Evolutionary conservation across 2,113 vertebrate species (phyloP).

Genomic region (Hippocampus mohnikei): DNA sequence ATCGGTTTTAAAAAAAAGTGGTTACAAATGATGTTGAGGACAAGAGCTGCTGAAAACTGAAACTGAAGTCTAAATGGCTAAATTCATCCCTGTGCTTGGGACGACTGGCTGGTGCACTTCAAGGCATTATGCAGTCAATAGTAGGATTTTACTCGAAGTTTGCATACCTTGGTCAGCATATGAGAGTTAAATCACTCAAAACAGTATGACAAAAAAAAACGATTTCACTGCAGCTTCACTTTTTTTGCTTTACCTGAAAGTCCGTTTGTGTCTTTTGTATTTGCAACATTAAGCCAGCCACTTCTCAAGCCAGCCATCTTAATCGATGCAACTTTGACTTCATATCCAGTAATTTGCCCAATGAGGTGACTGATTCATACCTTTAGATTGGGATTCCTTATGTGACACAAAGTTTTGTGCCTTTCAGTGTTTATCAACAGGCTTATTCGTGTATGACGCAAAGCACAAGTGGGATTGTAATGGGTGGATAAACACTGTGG

Average conservation of each 20-base stretch:
- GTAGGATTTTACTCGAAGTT: background rate
- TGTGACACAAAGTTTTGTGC: constrained; percentile 18
- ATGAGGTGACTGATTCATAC: constrained; percentile 50
- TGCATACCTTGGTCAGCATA: background rate
- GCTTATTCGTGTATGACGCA: constrained; percentile 28
- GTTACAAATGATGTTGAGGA: constrained; percentile 41
- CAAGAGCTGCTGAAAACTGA: constrained; percentile 39
- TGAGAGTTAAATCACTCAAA: background rate
- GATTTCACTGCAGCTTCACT: background rate
- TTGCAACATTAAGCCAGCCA: background rate
- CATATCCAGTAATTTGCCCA: background rate
- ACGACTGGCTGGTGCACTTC: constrained; percentile 32
- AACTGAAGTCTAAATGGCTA: constrained; percentile 26
- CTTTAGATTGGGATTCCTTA: constrained; percentile 33
- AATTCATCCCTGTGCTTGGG: constrained; percentile 22
- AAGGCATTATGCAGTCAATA: constrained; percentile 56
- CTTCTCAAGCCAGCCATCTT: background rate
- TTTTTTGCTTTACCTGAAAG: background rate
- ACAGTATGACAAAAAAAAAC: background rate
- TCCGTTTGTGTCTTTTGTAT: background rate
- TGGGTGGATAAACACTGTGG: constrained; percentile 34
- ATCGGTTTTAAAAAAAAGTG: constrained; percentile 26
- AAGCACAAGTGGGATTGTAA: constrained; percentile 31
- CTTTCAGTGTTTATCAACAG: constrained; percentile 25
- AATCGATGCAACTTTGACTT: background rate